Conservation (phyloP, 2,888 invertebrate genomes). For the Encarsia formosa region DNA sequence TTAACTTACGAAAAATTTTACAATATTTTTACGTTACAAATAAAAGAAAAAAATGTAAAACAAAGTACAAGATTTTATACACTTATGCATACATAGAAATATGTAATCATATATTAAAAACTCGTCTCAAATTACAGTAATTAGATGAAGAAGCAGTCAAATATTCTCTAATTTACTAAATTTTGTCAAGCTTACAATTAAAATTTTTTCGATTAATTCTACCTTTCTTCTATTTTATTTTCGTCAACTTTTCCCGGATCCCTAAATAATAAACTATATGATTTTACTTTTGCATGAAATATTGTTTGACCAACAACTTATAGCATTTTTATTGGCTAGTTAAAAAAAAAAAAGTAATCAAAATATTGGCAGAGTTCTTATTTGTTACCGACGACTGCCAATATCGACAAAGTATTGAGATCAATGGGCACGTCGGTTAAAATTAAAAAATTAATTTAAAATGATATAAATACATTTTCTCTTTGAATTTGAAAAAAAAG, state of each 20-base stretch:
- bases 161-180: conserved; percentile 19
- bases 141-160: conserved; percentile 21
- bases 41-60: too few species aligned
- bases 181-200: conserved; percentile 16
- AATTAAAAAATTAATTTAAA: conserved; percentile 9
- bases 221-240: conserved; percentile 14
- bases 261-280: conserved; percentile 7
- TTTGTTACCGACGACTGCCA: conserved; percentile 32
- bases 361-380: conserved; percentile 35
- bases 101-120: too few species aligned
- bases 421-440: conserved; percentile 36
- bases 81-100: too few species aligned
- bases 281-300: too few species aligned
- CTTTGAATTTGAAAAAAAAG: neutral
- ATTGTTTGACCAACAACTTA: too few species aligned
- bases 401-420: conserved; percentile 40
- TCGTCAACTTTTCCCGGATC: conserved; percentile 15
- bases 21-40: too few species aligned
- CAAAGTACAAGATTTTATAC: too few species aligned
- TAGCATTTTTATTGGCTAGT: too few species aligned
- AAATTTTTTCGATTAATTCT: conserved; percentile 18
- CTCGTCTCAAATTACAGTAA: too few species aligned
- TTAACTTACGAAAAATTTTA: too few species aligned
- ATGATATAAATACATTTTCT: conserved; percentile 4
- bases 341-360: conserved; percentile 9